phyloP scores from a whole-genome alignment of 2,888 invertebrate species.

The Troides oblongomaculatus region DNA sequence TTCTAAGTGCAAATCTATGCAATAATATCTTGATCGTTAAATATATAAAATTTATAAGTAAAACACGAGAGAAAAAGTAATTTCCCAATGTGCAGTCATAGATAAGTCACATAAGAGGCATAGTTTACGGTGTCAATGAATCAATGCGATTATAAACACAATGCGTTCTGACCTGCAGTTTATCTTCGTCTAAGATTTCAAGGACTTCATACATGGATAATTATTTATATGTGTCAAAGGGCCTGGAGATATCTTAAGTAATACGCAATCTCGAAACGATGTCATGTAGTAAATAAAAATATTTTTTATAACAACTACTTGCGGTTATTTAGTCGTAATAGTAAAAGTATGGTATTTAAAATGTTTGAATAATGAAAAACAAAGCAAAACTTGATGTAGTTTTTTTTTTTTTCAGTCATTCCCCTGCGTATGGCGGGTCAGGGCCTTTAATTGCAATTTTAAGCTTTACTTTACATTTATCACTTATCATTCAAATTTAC shows the following conservation, averaged over 20 bases:
- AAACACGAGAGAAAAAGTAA: background rate
- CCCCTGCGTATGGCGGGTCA: too few relatives aligned
- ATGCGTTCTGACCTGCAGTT: conserved; percentile 39
- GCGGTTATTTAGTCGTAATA: too few relatives aligned
- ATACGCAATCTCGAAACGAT: background rate
- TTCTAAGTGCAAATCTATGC: background rate
- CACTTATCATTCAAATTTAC: too few relatives aligned
- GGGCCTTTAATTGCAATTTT: too few relatives aligned
- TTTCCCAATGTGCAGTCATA: background rate
- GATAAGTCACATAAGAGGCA: conserved; percentile 34
- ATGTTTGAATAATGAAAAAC: too few relatives aligned
- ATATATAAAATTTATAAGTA: background rate
- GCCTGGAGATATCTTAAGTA: conserved; percentile 19
- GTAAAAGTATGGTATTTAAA: too few relatives aligned
- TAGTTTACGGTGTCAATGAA: conserved; percentile 55
- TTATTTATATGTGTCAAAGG: conserved; percentile 31
- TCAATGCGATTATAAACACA: conserved; percentile 48
- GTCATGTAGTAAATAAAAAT: background rate
- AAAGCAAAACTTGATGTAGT: too few relatives aligned
- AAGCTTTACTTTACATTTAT: too few relatives aligned
- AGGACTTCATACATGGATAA: conserved; percentile 45
- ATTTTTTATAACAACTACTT: background rate
- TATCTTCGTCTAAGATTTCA: conserved; percentile 56
- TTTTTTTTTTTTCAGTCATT: too few relatives aligned
- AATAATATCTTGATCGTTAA: background rate